A percentile compares a stretch with the other conserved stretches of the same genome.
Evolutionary conservation across 2,113 vertebrate genomes (phyloP).

Genomic region (Lophura nycthemera): DNA sequence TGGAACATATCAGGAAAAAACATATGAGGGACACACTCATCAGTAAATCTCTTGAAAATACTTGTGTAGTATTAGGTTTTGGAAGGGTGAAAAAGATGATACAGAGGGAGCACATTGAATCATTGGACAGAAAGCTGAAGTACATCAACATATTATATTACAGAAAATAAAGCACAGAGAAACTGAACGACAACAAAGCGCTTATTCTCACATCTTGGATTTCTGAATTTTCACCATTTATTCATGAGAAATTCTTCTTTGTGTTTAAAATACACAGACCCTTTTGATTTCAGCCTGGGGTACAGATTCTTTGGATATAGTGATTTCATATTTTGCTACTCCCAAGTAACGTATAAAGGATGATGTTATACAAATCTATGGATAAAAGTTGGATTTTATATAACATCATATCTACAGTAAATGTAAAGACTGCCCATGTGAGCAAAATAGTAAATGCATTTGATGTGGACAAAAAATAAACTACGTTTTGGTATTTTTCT

Average conservation of each 20-base stretch:
- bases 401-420: not conserved
- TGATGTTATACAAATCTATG: not conserved
- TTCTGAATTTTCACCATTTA: not conserved
- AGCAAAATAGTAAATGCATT: not conserved
- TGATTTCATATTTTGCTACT: not conserved
- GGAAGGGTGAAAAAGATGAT: not conserved
- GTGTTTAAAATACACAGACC: not conserved
- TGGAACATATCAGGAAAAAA: not conserved
- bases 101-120: not conserved
- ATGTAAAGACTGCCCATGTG: not conserved
- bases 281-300: not conserved
- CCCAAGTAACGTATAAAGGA: not conserved
- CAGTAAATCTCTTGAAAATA: not conserved
- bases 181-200: not conserved
- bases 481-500: not conserved
- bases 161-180: not conserved
- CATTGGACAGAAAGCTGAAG: not conserved
- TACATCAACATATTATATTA: not conserved
- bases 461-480: not conserved
- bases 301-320: not conserved
- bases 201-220: not conserved
- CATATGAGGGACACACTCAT: not conserved
- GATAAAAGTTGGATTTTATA: not conserved
- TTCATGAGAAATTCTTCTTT: not conserved
- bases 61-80: not conserved